Evolutionary conservation across 2,797 vertebrate species (phyloP).

Genomic region (Chelon auratus): DNA sequence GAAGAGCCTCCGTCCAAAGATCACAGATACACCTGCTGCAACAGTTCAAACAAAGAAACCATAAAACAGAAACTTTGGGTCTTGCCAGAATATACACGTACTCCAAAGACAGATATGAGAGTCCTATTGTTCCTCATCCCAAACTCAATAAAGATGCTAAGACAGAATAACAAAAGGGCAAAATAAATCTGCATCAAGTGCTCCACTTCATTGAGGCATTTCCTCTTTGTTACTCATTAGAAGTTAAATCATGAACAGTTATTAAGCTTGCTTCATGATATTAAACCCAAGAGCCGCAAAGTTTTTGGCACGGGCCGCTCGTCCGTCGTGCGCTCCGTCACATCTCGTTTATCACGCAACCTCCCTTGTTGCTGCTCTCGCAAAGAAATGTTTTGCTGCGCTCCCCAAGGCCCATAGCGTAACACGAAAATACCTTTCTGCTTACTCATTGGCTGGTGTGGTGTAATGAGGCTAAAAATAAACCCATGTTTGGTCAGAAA

Average conservation of each 20-base stretch:
- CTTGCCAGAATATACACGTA: too few species aligned
- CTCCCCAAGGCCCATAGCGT: constrained; percentile 74
- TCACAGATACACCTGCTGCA: neutral
- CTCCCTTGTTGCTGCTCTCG: constrained; percentile 34
- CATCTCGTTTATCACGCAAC: constrained; percentile 27
- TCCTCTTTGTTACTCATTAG: neutral
- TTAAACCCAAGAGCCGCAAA: constrained; percentile 11
- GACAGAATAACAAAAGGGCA: too few species aligned
- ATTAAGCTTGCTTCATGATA: neutral
- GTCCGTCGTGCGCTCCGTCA: constrained; percentile 8
- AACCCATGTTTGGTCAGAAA: constrained; percentile 76
- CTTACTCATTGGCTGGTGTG: constrained; percentile 74
- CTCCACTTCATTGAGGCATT: neutral
- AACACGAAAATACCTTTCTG: constrained; percentile 81
- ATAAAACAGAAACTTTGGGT: neutral
- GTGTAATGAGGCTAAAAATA: constrained; percentile 82
- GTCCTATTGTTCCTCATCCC: too few species aligned
- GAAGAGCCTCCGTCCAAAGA: neutral
- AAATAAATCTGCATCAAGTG: neutral
- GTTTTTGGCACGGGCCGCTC: constrained; percentile 20
- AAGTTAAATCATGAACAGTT: neutral
- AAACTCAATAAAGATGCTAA: too few species aligned
- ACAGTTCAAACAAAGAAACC: neutral
- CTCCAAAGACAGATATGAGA: too few species aligned
- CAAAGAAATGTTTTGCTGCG: constrained; percentile 67